Evolutionary conservation across 2,797 vertebrate species (phyloP).

Genomic region (Tokudaia tokunoshimensis): DNA sequence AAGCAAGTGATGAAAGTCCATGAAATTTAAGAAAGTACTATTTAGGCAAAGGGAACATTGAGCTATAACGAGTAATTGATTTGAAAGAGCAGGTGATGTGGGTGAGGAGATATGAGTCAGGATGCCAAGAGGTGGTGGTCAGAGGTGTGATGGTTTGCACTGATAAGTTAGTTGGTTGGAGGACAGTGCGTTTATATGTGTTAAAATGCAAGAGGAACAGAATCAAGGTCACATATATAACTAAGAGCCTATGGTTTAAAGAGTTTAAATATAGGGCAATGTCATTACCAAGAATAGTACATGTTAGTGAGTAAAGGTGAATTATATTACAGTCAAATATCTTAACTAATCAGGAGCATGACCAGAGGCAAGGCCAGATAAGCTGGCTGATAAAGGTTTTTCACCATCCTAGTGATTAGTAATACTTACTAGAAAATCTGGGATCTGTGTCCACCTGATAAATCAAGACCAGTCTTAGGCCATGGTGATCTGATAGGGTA

Average conservation of each 20-base stretch:
- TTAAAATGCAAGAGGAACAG: not conserved
- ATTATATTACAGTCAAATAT: not conserved
- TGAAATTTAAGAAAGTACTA: not conserved
- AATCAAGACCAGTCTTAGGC: too few species aligned
- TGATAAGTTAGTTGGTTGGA: not conserved
- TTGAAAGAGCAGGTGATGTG: not conserved
- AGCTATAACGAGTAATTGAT: not conserved
- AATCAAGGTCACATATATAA: not conserved
- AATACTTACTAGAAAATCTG: too few species aligned
- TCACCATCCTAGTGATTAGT: too few species aligned
- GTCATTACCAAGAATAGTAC: not conserved
- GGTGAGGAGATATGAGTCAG: not conserved
- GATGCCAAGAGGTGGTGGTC: not conserved
- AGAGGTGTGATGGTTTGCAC: not conserved
- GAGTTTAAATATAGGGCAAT: not conserved
- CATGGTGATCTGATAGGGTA: too few species aligned
- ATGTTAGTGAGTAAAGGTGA: not conserved
- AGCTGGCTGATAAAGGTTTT: too few species aligned
- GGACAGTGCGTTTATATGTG: not conserved
- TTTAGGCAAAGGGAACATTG: not conserved
- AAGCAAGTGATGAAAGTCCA: not conserved
- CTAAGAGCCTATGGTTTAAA: not conserved
- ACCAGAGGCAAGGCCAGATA: not conserved
- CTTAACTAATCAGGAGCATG: not conserved
- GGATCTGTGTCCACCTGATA: too few species aligned